These are phyloP conservation scores for Callocephalon fimbriatum DNA, from an alignment of 2,113 vertebrate species.

Conservation along the genomic window DNA sequence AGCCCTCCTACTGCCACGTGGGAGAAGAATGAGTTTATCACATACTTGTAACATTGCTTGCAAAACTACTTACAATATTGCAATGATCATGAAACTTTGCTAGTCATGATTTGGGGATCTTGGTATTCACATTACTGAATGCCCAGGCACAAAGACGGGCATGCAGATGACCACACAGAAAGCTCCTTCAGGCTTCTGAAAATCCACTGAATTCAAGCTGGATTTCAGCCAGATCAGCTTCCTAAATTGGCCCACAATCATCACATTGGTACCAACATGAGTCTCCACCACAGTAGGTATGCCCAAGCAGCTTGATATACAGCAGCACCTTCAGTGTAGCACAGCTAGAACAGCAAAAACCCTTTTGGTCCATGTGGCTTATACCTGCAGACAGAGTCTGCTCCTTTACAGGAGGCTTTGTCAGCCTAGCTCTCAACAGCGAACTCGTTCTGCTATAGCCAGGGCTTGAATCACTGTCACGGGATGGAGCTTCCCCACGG, in stretches of 20 bases:
- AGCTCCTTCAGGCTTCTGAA: neutral
- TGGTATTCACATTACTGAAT: neutral
- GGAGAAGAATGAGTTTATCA: neutral
- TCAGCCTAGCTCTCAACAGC: neutral
- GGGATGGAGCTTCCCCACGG: neutral
- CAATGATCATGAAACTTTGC: neutral
- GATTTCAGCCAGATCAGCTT: neutral
- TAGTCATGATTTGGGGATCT: neutral
- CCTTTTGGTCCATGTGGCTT: neutral
- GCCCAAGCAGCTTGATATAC: neutral
- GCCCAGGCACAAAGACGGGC: neutral
- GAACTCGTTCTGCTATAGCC: neutral
- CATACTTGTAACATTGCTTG: neutral
- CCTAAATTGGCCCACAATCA: neutral
- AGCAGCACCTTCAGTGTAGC: neutral
- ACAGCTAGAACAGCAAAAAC: neutral
- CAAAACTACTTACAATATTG: neutral
- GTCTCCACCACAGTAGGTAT: rapidly evolving
- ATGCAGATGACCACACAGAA: neutral
- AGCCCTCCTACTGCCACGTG: neutral
- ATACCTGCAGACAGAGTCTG: neutral
- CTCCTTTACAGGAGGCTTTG: neutral
- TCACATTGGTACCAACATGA: rapidly evolving
- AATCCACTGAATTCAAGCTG: neutral
- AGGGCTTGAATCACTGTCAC: conserved; percentile 40